These are phyloP conservation scores for Magallana gigas DNA, from an alignment of 1,140 invertebrate genomes.

Conservation along the genomic window DNA sequence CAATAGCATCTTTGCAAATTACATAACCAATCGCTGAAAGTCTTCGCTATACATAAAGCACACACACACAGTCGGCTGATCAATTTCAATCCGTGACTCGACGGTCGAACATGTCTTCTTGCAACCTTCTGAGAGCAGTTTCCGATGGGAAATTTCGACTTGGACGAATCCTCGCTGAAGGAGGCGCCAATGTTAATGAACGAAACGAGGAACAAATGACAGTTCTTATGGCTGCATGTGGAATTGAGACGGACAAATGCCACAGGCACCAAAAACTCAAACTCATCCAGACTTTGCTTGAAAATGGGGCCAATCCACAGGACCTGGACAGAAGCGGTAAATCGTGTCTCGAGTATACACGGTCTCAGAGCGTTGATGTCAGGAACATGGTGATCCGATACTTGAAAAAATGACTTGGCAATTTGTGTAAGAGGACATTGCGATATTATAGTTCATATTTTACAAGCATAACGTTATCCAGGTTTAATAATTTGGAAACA, in stretches of 20 bases:
- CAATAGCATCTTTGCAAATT: no score
- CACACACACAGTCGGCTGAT: neutral
- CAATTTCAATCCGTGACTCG: conserved; percentile 30
- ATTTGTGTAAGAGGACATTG: no score
- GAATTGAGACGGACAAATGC: neutral
- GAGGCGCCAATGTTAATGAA: conserved; percentile 19
- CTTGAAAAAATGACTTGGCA: no score
- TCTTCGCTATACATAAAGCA: neutral
- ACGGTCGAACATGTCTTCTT: neutral
- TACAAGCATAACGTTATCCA: no score
- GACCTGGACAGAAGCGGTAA: neutral
- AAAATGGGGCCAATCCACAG: conserved; percentile 10
- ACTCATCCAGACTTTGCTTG: conserved; percentile 15
- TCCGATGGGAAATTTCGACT: neutral
- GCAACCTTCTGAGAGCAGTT: neutral
- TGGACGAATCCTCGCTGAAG: conserved; percentile 7
- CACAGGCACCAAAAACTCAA: neutral
- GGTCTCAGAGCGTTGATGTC: neutral
- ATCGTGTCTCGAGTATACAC: neutral
- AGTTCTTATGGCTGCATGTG: conserved; percentile 17
- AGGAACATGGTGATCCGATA: neutral
- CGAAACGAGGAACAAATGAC: neutral
- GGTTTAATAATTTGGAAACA: no score
- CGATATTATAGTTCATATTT: no score
- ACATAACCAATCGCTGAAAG: no score